Evolutionary conservation across 2,888 invertebrate species (phyloP).

Genomic region (Drosophila pseudotakahashii): DNA sequence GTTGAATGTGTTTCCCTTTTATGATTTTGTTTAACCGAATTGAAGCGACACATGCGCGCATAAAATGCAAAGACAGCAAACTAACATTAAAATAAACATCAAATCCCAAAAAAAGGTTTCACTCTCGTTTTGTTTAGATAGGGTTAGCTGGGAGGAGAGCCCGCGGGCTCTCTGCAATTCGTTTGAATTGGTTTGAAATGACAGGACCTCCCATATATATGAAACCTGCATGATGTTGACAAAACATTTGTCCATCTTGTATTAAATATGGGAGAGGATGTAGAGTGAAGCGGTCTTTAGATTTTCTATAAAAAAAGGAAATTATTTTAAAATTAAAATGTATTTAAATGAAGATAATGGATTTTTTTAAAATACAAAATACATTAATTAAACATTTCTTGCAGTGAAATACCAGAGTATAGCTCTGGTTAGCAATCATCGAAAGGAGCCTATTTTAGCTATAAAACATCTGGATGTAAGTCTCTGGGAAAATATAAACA

Average conservation of each 20-base stretch:
- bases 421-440: neutral
- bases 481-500: slow-evolving; percentile 10
- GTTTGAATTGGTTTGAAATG: slow-evolving; percentile 45
- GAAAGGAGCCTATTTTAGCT: neutral
- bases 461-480: neutral
- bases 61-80: slow-evolving; percentile 65
- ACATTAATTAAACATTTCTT: no score
- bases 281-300: no score
- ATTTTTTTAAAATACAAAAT: no score
- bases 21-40: slow-evolving; percentile 52
- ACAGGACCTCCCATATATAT: slow-evolving; percentile 18
- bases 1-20: slow-evolving; percentile 50
- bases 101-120: slow-evolving; percentile 23
- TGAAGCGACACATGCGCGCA: slow-evolving; percentile 57
- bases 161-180: slow-evolving; percentile 31
- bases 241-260: slow-evolving; percentile 45
- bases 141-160: slow-evolving; percentile 23
- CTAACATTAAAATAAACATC: slow-evolving; percentile 65
- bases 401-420: no score
- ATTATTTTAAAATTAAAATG: no score
- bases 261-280: neutral
- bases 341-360: no score
- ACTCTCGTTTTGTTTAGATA: slow-evolving; percentile 29
- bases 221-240: slow-evolving; percentile 54
- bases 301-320: no score